Percentiles rank a stretch among this genome's conserved stretches.
Evolutionary conservation across 2,797 vertebrate genomes (phyloP).

Genomic region (Trachops cirrhosus): DNA sequence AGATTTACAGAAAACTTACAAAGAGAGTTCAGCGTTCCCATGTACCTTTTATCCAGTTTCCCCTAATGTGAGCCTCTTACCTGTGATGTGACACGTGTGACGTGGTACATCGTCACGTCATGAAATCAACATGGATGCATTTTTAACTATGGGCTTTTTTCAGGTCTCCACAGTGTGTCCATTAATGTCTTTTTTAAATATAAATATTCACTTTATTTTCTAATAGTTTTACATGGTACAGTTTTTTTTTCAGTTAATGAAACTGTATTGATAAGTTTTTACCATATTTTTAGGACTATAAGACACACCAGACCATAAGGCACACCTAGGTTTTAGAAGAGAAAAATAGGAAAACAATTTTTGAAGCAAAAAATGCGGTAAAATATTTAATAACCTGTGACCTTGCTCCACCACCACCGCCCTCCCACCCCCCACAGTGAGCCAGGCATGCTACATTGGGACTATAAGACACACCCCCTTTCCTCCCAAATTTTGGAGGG

Average conservation of each 20-base stretch:
- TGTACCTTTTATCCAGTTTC: background rate
- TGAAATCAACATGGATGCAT: background rate
- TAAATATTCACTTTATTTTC: background rate
- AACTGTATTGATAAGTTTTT: background rate
- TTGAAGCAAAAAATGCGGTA: too few relatives aligned
- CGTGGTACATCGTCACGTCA: background rate
- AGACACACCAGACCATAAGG: too few relatives aligned
- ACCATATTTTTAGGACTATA: too few relatives aligned
- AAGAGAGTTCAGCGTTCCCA: background rate
- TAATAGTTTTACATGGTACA: background rate
- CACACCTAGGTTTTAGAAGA: too few relatives aligned
- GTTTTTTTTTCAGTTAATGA: background rate
- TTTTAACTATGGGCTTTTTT: background rate
- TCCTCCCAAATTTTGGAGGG: too few relatives aligned
- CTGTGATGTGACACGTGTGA: background rate
- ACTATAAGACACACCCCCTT: too few relatives aligned
- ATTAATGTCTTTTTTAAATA: background rate
- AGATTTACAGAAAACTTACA: constrained; percentile 28
- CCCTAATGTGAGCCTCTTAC: background rate
- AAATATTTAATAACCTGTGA: too few relatives aligned
- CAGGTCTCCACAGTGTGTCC: background rate
- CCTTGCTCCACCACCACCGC: too few relatives aligned
- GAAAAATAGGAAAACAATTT: too few relatives aligned
- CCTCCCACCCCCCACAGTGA: too few relatives aligned
- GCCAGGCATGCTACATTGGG: too few relatives aligned